Conservation (phyloP, 2,797 vertebrate genomes). For the Cyprinodon diabolis region DNA sequence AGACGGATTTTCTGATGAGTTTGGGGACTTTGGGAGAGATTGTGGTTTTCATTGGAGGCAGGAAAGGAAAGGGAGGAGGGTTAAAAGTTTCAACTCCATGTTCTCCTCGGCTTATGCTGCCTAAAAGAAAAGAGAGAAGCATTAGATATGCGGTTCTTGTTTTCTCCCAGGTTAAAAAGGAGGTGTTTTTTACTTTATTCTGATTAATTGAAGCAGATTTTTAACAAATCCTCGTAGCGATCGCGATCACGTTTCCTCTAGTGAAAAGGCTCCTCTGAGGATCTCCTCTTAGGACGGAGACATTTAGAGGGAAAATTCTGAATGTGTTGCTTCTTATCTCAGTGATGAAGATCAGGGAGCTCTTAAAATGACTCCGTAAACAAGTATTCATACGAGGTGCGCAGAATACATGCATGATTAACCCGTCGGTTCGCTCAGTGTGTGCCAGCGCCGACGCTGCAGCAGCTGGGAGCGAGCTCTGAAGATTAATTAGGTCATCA, state of each 20-base stretch:
- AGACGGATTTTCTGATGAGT: slow-evolving; percentile 62
- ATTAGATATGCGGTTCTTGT: neutral
- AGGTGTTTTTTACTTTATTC: neutral
- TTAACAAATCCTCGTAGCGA: neutral
- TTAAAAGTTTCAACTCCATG: slow-evolving; percentile 25
- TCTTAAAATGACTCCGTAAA: neutral
- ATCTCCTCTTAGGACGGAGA: neutral
- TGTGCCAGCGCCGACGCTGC: neutral
- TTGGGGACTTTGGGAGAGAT: slow-evolving; percentile 52
- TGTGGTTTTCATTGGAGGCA: slow-evolving; percentile 27
- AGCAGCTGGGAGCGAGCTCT: slow-evolving; percentile 11
- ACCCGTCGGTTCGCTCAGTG: no score
- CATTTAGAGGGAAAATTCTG: neutral
- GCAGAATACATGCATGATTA: no score
- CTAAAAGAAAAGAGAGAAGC: neutral
- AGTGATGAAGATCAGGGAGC: neutral
- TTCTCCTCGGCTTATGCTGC: slow-evolving; percentile 5
- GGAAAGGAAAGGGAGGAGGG: neutral
- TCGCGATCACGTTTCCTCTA: neutral
- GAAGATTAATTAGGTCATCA: slow-evolving; percentile 62
- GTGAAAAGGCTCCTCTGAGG: neutral
- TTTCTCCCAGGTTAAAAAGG: neutral
- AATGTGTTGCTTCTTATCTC: neutral
- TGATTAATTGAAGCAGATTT: neutral
- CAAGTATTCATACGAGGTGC: neutral